Conservation (phyloP, 2,113 vertebrate genomes). For the Channa argus region DNA sequence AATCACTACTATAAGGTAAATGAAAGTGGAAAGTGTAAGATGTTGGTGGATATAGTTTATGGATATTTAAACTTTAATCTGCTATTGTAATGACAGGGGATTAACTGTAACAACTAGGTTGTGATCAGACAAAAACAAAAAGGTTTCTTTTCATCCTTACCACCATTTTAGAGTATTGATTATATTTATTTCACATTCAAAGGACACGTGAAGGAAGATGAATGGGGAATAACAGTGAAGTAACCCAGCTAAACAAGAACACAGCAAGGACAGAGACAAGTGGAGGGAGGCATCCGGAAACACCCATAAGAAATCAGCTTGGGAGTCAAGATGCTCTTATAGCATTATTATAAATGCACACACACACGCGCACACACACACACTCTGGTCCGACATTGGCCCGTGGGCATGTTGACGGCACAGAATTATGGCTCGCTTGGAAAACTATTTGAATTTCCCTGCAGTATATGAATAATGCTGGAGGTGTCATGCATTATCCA, state of each 20-base stretch:
- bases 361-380: constrained; percentile 16
- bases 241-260: background rate
- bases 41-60: constrained; percentile 11
- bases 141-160: constrained; percentile 13
- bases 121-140: constrained; percentile 35
- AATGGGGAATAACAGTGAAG: background rate
- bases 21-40: constrained; percentile 1
- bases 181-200: constrained; percentile 12
- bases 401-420: no score
- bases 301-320: constrained; percentile 41
- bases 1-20: constrained; percentile 9
- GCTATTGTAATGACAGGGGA: constrained; percentile 2
- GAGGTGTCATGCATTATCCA: constrained; percentile 69
- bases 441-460: no score
- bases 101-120: constrained; percentile 13
- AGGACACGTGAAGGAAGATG: background rate
- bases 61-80: constrained; percentile 25
- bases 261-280: background rate
- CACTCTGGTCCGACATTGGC: background rate
- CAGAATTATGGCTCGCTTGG: no score
- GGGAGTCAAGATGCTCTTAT: constrained; percentile 40
- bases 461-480: constrained; percentile 47
- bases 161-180: constrained; percentile 19
- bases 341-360: constrained; percentile 5
- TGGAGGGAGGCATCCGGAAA: background rate